Conservation (phyloP, 2,888 invertebrate species). For the Ochlodes sylvanus region DNA sequence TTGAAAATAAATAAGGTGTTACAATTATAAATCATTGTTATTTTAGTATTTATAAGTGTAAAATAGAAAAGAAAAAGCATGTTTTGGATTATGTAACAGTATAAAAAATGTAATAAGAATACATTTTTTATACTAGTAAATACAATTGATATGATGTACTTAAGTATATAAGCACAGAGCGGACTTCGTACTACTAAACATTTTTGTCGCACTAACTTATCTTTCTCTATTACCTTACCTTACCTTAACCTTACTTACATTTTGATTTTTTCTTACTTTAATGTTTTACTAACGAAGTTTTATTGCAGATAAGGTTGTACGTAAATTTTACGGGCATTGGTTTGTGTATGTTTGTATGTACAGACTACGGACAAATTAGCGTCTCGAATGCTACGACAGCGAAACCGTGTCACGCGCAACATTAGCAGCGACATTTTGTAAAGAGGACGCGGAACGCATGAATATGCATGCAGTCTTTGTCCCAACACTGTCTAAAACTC, state of each 20-base stretch:
- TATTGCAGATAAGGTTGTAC: neutral
- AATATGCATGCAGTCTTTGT: slow-evolving; percentile 78
- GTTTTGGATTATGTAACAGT: too few relatives aligned
- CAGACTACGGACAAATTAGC: slow-evolving; percentile 54
- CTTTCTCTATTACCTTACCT: neutral
- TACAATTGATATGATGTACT: too few relatives aligned
- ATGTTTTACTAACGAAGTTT: too few relatives aligned
- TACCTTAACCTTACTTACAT: neutral
- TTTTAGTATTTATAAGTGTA: neutral
- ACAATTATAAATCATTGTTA: too few relatives aligned
- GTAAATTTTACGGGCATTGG: slow-evolving; percentile 18
- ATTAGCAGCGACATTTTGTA: slow-evolving; percentile 58
- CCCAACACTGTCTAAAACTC: slow-evolving; percentile 65
- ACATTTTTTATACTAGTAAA: too few relatives aligned
- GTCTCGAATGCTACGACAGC: slow-evolving; percentile 56
- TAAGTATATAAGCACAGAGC: too few relatives aligned
- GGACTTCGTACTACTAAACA: too few relatives aligned
- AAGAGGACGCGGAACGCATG: slow-evolving; percentile 67
- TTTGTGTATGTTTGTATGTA: slow-evolving; percentile 28
- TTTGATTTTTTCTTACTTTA: neutral
- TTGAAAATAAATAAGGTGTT: too few relatives aligned
- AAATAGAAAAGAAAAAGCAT: too few relatives aligned
- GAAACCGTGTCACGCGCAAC: slow-evolving; percentile 64
- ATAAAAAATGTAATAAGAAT: too few relatives aligned
- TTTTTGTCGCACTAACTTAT: too few relatives aligned